Evolutionary conservation across 2,888 invertebrate genomes (phyloP), one percentile per base, ranked within the genome.

Genomic region (Scrobipalpa atriplicella): DNA sequence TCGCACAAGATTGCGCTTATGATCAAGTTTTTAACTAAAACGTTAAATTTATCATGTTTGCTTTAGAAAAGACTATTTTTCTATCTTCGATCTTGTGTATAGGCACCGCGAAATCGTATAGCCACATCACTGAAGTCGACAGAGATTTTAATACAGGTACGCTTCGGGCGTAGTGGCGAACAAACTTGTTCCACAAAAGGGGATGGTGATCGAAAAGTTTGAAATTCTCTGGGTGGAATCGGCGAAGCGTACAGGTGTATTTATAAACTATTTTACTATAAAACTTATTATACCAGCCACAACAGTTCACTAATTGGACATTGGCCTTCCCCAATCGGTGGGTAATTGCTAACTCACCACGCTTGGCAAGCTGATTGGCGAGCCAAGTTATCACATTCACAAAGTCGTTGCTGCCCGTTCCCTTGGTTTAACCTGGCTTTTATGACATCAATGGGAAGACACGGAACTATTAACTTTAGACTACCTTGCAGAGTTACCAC

Each of bases 101-200:
- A n/a, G n/a, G n/a, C n/a, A 16, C 47, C n/a, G 47, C 47, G n/a
- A 47, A 47, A 47, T 47, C n/a, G 47, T 47, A 47, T n/a, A 47
- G 47, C 47, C 16, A 47, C 47, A 16, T 47, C 47, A n/a, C 47
- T 16, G 47, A 16, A 47, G 16, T 29, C 47, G 47, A 47, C 16
- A 47, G 10, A 47, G 5, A 47, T 16, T 47, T 47, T 47, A 47
- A 47, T 47, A 47, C 47, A 47, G 16, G n/a, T n/a, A 47, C 16
- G 47, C 47, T 47, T n/a, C 47, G 6, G 47, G 47, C 47, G 16
- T 10, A 47, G 29, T 29, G 3, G 16, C 9, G 11, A 39, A 16
- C 47, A 47, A 47, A 47, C 47, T 16, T 47, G 47, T 2, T 47
- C n/a, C 16, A 47, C 47, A 47, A 47, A 47, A 7, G 47, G 16